Evolutionary conservation across 1,140 invertebrate species (phyloP).

Genomic region (Platyura marginata): DNA sequence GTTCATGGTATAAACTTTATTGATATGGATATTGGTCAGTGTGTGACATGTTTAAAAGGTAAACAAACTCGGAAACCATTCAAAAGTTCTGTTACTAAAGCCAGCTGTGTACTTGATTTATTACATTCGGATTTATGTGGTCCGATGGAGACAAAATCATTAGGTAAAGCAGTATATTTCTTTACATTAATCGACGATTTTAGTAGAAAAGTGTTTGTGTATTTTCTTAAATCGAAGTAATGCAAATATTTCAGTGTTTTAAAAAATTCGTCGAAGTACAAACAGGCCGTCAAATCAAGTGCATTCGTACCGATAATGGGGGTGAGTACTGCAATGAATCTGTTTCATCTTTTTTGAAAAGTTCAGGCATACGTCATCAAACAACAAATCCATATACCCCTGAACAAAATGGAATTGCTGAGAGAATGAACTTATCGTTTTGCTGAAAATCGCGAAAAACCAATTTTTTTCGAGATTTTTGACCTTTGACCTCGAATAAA

Average conservation of each 20-base stretch:
- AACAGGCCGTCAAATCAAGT: constrained; percentile 11
- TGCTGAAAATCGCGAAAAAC: no score
- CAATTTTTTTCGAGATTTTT: no score
- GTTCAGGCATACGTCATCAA: constrained; percentile 6
- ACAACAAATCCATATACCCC: constrained; percentile 6
- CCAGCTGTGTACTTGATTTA: constrained; percentile 9
- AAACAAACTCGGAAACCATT: constrained; percentile 1
- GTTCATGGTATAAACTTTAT: constrained; percentile 1
- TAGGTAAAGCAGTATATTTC: constrained; percentile 17
- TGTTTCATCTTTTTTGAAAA: constrained; percentile 1
- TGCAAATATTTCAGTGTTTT: constrained; percentile 13
- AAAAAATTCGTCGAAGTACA: constrained; percentile 9
- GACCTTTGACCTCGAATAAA: no score
- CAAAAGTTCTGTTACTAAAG: neutral
- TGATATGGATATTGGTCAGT: neutral
- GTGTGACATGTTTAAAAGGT: constrained; percentile 2
- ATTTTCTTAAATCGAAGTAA: constrained; percentile 15
- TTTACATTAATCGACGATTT: constrained; percentile 23
- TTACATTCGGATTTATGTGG: constrained; percentile 8
- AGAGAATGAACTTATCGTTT: constrained; percentile 7
- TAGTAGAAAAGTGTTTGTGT: constrained; percentile 20
- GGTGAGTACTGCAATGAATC: constrained; percentile 12
- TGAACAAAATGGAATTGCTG: constrained; percentile 8
- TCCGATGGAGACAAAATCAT: constrained; percentile 16
- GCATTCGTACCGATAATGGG: constrained; percentile 19